phyloP scores from a whole-genome alignment of 2,113 vertebrate genomes.

The Melozone crissalis region DNA sequence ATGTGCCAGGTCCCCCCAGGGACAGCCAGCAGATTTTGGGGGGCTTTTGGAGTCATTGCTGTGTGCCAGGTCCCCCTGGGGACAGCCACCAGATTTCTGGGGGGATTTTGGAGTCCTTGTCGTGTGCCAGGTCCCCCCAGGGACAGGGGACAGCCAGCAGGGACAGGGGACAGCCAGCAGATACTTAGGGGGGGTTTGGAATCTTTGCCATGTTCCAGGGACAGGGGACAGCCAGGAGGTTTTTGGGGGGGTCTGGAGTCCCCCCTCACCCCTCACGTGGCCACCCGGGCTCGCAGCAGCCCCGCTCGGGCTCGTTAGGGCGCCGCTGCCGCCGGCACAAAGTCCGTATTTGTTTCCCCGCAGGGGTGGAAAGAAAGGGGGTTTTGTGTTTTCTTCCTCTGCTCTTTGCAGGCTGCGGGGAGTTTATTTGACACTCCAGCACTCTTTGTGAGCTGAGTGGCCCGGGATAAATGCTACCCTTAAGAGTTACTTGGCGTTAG shows the following conservation, averaged over 20 bases:
- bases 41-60: too few species aligned
- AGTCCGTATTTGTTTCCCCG: slow-evolving; percentile 87
- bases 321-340: slow-evolving; percentile 81
- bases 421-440: slow-evolving; percentile 94
- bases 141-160: too few species aligned
- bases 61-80: too few species aligned
- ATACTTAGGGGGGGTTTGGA: too few species aligned
- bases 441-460: slow-evolving; percentile 91
- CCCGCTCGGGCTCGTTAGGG: slow-evolving; percentile 74
- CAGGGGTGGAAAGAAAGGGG: slow-evolving; percentile 88
- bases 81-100: too few species aligned
- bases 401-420: slow-evolving; percentile 77
- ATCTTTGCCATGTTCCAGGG: not conserved
- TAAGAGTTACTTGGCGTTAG: slow-evolving; percentile 92
- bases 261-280: not conserved
- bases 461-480: slow-evolving; percentile 88
- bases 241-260: not conserved
- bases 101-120: too few species aligned
- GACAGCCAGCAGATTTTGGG: too few species aligned
- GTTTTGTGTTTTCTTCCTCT: slow-evolving; percentile 81
- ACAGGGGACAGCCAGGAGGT: not conserved
- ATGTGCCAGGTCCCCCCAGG: too few species aligned
- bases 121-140: too few species aligned
- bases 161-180: too few species aligned
- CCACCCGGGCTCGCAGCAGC: not conserved